Conservation (phyloP, 2,797 vertebrate genomes). For the Pangasius mekongensis region DNA sequence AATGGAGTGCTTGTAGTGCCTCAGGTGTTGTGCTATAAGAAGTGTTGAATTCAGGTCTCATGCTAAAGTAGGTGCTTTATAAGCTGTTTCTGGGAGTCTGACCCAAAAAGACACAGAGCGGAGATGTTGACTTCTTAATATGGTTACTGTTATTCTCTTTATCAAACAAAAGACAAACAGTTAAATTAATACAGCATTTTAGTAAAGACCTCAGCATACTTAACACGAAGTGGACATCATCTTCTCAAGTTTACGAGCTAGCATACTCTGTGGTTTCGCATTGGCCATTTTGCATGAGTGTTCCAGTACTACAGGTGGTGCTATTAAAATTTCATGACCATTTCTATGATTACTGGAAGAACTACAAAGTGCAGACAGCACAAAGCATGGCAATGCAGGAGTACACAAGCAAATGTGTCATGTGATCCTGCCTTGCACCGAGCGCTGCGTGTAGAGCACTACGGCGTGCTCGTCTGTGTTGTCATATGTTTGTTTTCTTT, state of each 20-base stretch:
- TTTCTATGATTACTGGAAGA: neutral
- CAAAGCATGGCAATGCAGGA: neutral
- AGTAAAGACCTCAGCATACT: neutral
- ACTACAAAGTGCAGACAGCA: neutral
- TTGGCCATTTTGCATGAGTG: neutral
- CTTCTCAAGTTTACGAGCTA: neutral
- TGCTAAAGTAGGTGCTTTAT: conserved; percentile 27
- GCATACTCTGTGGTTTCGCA: no score
- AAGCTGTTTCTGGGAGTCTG: neutral
- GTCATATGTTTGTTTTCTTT: no score
- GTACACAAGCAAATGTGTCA: neutral
- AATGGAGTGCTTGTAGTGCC: conserved; percentile 23
- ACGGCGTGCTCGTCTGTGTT: no score
- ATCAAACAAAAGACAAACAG: neutral
- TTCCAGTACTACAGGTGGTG: neutral
- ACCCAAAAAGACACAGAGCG: conserved; percentile 25
- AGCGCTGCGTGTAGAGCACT: no score
- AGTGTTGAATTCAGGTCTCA: conserved; percentile 28
- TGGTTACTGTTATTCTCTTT: neutral
- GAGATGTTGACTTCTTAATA: neutral
- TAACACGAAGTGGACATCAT: neutral
- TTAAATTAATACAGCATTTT: neutral
- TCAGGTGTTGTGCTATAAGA: conserved; percentile 35
- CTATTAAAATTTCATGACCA: neutral
- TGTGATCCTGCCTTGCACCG: no score